A percentile compares a stretch with the other conserved stretches of the same genome.
Evolutionary conservation across 2,113 vertebrate species (phyloP).

Genomic region (Arvicanthis niloticus): DNA sequence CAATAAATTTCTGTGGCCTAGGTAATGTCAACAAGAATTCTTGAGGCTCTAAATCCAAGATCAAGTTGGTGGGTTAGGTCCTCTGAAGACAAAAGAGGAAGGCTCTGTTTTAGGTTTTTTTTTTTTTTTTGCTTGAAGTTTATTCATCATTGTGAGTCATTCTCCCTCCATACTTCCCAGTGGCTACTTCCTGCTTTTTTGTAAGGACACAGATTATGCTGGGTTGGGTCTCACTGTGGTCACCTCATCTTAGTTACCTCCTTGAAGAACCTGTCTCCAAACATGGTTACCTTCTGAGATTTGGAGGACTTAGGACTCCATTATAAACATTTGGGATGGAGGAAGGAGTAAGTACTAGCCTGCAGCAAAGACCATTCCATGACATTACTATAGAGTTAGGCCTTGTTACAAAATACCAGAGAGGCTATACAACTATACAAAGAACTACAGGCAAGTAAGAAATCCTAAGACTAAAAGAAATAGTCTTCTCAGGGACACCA

Average conservation of each 20-base stretch:
- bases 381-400: neutral
- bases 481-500: neutral
- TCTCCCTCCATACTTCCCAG: neutral
- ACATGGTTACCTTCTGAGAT: neutral
- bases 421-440: neutral
- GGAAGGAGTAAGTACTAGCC: neutral
- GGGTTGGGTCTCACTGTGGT: neutral
- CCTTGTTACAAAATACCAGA: neutral
- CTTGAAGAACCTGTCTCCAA: neutral
- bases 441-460: neutral
- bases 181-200: neutral
- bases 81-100: neutral
- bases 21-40: neutral
- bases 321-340: neutral
- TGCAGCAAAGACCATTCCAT: neutral
- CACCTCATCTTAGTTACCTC: neutral
- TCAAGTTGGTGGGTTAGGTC: neutral
- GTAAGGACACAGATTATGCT: neutral
- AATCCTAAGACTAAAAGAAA: neutral
- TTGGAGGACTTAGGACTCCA: neutral
- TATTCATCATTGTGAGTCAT: too few species aligned
- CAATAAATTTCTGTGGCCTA: neutral
- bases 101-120: neutral
- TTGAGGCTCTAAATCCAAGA: neutral
- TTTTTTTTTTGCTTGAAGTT: neutral